Conservation (phyloP, 2,888 invertebrate species). For the Lasius platythorax region DNA sequence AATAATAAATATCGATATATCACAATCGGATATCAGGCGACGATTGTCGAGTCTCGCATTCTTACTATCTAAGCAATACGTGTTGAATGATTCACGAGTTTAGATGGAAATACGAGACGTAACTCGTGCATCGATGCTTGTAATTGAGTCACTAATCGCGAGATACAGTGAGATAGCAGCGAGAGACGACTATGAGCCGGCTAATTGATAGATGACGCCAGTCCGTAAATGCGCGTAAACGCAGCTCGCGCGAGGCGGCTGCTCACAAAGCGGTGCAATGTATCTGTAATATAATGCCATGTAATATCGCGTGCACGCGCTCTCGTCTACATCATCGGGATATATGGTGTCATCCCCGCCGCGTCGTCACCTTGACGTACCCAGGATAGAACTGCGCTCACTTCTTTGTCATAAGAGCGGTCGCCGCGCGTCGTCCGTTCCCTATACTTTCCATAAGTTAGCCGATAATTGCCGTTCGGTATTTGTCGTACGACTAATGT, state of each 20-base stretch:
- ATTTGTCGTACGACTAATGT: conserved; percentile 57
- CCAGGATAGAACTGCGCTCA: conserved; percentile 71
- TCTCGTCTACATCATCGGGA: conserved; percentile 28
- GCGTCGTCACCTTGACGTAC: conserved; percentile 78
- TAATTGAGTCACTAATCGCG: conserved; percentile 47
- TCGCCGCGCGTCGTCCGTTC: conserved; percentile 73
- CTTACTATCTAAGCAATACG: neutral
- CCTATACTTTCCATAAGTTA: conserved; percentile 81
- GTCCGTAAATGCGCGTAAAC: conserved; percentile 21
- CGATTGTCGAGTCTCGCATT: conserved; percentile 4
- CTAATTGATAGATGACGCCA: conserved; percentile 56
- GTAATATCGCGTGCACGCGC: conserved; percentile 23
- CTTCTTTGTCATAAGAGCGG: conserved; percentile 78
- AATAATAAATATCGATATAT: neutral
- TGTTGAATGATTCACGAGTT: conserved; percentile 49
- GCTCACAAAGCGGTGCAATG: conserved; percentile 32
- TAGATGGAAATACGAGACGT: conserved; percentile 37
- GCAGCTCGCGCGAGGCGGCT: neutral
- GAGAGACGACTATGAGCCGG: conserved; percentile 27
- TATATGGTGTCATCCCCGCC: conserved; percentile 66
- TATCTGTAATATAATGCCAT: conserved; percentile 8
- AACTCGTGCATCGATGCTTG: conserved; percentile 19
- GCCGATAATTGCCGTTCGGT: conserved; percentile 74
- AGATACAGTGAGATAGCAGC: conserved; percentile 26
- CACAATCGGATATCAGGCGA: neutral